Evolutionary conservation across 2,888 invertebrate genomes (phyloP), one percentile per base, ranked within the genome.

Genomic region (Drepanosiphum platanoidis): DNA sequence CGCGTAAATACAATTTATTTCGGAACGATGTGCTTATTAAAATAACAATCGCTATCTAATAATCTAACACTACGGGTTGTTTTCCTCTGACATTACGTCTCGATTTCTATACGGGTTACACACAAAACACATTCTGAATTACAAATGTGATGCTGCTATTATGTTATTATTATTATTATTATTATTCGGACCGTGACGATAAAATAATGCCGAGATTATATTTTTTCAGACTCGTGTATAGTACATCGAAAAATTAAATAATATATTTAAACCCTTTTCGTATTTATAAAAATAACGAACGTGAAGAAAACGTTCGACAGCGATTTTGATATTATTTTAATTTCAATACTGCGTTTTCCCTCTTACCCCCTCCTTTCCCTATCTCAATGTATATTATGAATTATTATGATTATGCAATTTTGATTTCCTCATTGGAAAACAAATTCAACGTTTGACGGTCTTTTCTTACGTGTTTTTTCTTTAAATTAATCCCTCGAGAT

Each of bases 371-470:
- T n/a, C n/a, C n/a, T n/a, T n/a, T n/a, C n/a, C n/a, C n/a, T n/a
- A n/a, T n/a, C n/a, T n/a, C n/a, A n/a, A n/a, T 39, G 39, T 39
- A 52, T 3, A 52, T 52, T 3, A 22, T 52, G 7, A 1, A 5
- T 18, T 18, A 52, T 22, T 75, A 75, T 58, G 75, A n/a, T 75
- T 52, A 75, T 75, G 75, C 52, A n/a, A 75, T 75, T 75, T 58
- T 3, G 8, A 34, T 1, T n/a, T 22, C n/a, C 34, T 3, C 52
- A 15, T 52, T 13, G 58, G n/a, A 75, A 32, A 18, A 74, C 3
- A 34, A 22, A 74, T 9, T 34, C 1, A n/a, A 13, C 30, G 64
- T 64, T 64, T 27, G 1, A 11, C 3, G 27, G 30, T 64, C 27
- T 58, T 61, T 27, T 30, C 11, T 27, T 13, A 27, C 27, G 27